Evolutionary conservation across 2,888 invertebrate species (phyloP).

Genomic region (Coremacera marginata): DNA sequence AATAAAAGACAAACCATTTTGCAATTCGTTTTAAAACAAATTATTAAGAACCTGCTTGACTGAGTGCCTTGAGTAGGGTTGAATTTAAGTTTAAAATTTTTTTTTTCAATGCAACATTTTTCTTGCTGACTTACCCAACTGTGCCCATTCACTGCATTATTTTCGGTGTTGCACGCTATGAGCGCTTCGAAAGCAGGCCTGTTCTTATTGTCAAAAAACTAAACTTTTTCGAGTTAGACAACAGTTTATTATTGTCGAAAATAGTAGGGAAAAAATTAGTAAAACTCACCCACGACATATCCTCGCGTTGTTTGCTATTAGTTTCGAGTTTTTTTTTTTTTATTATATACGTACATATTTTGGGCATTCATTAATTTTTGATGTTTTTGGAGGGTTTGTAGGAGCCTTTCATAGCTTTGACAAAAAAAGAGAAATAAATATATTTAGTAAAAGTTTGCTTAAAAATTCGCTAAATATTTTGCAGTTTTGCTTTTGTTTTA

Average conservation of each 20-base stretch:
- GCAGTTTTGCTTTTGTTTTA: background rate
- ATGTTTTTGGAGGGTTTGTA: background rate
- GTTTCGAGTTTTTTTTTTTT: conserved; percentile 27
- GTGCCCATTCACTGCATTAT: background rate
- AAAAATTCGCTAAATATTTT: background rate
- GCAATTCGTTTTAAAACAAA: too few species aligned
- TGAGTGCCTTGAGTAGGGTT: too few species aligned
- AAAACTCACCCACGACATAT: conserved; percentile 35
- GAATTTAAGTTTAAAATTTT: background rate
- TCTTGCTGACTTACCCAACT: conserved; percentile 33
- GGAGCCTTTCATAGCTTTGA: conserved; percentile 26
- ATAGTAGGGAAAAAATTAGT: background rate
- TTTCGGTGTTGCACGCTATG: background rate
- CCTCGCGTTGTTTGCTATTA: conserved; percentile 16
- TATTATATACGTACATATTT: conserved; percentile 15
- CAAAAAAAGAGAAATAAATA: conserved; percentile 31
- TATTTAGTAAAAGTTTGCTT: conserved; percentile 3
- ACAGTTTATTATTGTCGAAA: conserved; percentile 14
- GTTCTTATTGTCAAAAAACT: background rate
- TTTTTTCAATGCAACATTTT: conserved; percentile 29
- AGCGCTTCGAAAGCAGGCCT: background rate
- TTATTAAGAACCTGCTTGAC: too few species aligned
- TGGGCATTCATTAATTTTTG: conserved; percentile 5
- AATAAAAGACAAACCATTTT: too few species aligned
- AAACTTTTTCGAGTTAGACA: conserved; percentile 2